A percentile compares a stretch with the other conserved stretches of the same genome.
phyloP scores from a whole-genome alignment of 2,113 vertebrate genomes.

The Ginglymostoma cirratum region DNA sequence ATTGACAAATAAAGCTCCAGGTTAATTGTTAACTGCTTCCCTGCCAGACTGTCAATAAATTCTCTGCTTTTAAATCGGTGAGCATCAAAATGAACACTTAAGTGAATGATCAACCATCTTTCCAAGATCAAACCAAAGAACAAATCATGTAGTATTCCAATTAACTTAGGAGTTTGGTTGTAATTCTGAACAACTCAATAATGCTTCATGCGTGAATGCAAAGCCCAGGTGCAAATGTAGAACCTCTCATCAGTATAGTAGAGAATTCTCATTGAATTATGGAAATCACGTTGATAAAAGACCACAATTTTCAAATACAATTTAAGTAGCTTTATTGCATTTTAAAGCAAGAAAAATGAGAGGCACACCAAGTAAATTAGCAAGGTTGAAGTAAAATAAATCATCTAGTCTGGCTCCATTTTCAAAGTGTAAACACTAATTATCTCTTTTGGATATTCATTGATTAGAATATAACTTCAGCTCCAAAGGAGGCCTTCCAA shows the following conservation, averaged over 20 bases:
- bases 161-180: background rate
- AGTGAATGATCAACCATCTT: background rate
- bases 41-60: background rate
- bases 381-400: background rate
- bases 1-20: background rate
- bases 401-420: background rate
- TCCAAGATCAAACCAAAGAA: background rate
- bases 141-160: background rate
- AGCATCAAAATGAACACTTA: background rate
- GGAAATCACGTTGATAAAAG: background rate
- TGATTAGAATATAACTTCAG: background rate
- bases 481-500: background rate
- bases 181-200: slow-evolving; percentile 2
- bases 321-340: background rate
- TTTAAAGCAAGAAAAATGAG: background rate
- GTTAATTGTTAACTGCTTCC: background rate
- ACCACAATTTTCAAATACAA: background rate
- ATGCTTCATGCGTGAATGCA: background rate
- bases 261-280: background rate
- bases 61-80: background rate
- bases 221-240: background rate
- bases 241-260: background rate
- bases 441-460: background rate
- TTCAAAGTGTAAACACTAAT: background rate
- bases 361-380: background rate